A percentile compares a stretch with the other conserved stretches of the same genome.
Conservation (phyloP, 2,888 invertebrate genomes). For the Xylota segnis region DNA sequence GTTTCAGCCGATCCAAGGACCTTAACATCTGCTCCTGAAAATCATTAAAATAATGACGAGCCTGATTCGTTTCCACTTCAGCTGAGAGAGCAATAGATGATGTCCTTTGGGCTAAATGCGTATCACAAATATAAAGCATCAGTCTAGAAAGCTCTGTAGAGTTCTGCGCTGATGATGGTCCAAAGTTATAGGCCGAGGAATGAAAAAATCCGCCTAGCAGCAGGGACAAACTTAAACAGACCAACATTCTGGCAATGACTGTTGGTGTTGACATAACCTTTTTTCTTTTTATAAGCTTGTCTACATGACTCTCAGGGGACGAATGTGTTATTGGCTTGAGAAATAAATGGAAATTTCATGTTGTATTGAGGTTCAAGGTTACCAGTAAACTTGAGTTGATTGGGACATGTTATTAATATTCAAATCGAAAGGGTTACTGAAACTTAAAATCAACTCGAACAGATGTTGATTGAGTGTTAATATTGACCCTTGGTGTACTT, state of each 20-base stretch:
- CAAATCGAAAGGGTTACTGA: background rate
- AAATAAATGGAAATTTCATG: slow-evolving; percentile 53
- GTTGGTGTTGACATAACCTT: background rate
- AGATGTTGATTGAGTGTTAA: background rate
- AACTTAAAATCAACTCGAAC: background rate
- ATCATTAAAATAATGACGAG: slow-evolving; percentile 54
- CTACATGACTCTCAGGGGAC: background rate
- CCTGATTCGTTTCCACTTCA: slow-evolving; percentile 26
- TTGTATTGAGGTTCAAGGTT: background rate
- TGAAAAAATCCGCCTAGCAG: background rate
- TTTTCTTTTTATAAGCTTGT: slow-evolving; percentile 19
- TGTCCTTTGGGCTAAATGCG: slow-evolving; percentile 1
- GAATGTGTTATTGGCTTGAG: background rate
- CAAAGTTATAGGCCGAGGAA: slow-evolving; percentile 17
- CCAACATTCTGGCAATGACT: slow-evolving; percentile 38
- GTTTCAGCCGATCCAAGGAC: slow-evolving; percentile 21
- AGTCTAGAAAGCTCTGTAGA: background rate
- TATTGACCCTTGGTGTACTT: slow-evolving; percentile 3
- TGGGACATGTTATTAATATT: background rate
- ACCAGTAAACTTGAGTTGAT: background rate
- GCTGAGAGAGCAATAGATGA: slow-evolving; percentile 42
- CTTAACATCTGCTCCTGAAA: slow-evolving; percentile 33
- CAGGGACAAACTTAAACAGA: slow-evolving; percentile 5
- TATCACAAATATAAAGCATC: slow-evolving; percentile 15
- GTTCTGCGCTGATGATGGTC: background rate